Evolutionary conservation across 2,797 vertebrate genomes (phyloP).

Genomic region (Clarias laeviceps): DNA sequence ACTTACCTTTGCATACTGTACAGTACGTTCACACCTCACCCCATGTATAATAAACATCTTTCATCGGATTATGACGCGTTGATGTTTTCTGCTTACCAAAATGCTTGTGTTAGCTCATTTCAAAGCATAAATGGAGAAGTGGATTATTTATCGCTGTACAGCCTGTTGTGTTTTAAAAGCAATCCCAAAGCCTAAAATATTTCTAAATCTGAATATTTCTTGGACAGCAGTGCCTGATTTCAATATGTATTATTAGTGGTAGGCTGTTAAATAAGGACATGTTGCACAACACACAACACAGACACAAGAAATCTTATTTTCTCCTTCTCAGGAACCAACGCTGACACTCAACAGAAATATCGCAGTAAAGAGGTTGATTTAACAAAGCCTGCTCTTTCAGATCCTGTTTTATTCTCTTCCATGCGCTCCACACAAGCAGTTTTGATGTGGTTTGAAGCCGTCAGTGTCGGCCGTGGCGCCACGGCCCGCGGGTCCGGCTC

Average conservation of each 20-base stretch:
- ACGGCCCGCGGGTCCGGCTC: constrained; percentile 64
- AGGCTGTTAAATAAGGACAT: not conserved
- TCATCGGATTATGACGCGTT: not conserved
- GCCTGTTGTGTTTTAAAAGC: not conserved
- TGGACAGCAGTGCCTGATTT: not conserved
- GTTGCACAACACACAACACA: not conserved
- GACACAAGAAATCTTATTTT: not conserved
- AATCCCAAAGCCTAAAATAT: not conserved
- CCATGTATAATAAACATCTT: not conserved
- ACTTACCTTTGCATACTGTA: not conserved
- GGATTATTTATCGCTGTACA: not conserved
- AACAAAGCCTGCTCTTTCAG: constrained; percentile 63
- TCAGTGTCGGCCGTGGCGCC: constrained; percentile 73
- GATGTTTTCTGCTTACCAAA: not conserved
- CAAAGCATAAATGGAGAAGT: not conserved
- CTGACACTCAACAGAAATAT: constrained; percentile 46
- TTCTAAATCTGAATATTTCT: not conserved
- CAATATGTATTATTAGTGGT: not conserved
- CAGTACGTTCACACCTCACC: not conserved
- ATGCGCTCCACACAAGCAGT: constrained; percentile 66
- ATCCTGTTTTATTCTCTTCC: constrained; percentile 62
- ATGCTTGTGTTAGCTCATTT: not conserved
- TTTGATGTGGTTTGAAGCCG: constrained; percentile 69
- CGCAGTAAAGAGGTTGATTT: constrained; percentile 60
- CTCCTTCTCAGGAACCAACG: constrained; percentile 60